Percentiles rank a stretch among this genome's conserved stretches.
phyloP scores from a whole-genome alignment of 2,113 vertebrate species.

The Himantopus leucocephalus region DNA sequence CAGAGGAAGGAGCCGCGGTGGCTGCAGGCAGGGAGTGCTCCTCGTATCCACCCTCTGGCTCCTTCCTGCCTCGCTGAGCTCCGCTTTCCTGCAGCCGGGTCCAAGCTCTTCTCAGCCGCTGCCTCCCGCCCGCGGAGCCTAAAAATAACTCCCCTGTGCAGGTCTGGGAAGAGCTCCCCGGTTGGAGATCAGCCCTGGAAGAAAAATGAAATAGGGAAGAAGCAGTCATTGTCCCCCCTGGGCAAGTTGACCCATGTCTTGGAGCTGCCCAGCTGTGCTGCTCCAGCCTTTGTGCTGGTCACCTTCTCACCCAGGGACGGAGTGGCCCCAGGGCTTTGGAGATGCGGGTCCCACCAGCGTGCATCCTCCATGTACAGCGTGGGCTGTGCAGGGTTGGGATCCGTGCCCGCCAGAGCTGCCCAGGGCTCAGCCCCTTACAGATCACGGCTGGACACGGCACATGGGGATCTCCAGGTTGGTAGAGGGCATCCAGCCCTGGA shows the following conservation, averaged over 20 bases:
- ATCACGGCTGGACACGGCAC: neutral
- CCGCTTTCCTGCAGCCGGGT: slow-evolving; percentile 48
- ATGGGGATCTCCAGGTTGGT: neutral
- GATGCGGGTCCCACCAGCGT: neutral
- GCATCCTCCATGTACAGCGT: accelerated
- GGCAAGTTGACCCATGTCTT: neutral
- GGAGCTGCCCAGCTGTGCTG: neutral
- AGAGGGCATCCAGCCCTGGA: neutral
- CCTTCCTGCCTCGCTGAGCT: slow-evolving; percentile 56
- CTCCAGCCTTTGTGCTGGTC: neutral
- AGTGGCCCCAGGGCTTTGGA: neutral
- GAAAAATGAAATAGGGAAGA: neutral
- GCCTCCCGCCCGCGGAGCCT: neutral
- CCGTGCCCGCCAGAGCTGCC: too few relatives aligned
- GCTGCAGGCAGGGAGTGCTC: slow-evolving; percentile 55
- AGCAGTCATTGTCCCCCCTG: neutral
- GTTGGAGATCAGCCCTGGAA: neutral
- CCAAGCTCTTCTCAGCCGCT: neutral
- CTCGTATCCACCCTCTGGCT: slow-evolving; percentile 40
- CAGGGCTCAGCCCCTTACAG: neutral
- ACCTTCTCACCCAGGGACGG: neutral
- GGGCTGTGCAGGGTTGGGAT: neutral
- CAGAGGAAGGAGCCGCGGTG: slow-evolving; percentile 64
- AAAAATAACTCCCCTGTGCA: slow-evolving; percentile 36
- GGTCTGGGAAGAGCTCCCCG: neutral